phyloP scores from a whole-genome alignment of 1,140 invertebrate genomes.

The Zaprionus lachaisei region DNA sequence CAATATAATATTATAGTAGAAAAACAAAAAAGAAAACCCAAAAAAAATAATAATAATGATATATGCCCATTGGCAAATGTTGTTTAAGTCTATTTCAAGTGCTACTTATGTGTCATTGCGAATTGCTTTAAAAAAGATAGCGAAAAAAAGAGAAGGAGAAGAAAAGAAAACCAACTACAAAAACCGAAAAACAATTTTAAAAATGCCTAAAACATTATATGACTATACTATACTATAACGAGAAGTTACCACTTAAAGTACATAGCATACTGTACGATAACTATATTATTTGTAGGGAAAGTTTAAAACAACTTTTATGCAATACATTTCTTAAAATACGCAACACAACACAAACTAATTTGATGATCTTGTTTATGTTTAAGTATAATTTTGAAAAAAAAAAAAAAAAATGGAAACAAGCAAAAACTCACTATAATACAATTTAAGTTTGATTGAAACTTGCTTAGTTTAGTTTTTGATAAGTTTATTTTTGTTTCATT shows the following conservation, averaged over 20 bases:
- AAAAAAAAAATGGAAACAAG: constrained; percentile 19
- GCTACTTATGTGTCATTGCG: constrained; percentile 78
- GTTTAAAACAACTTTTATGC: constrained; percentile 65
- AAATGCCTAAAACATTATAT: constrained; percentile 13
- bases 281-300: constrained; percentile 42
- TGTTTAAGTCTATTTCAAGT: constrained; percentile 76
- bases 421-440: constrained; percentile 22
- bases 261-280: constrained; percentile 22
- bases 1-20: constrained; percentile 24
- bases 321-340: constrained; percentile 71
- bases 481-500: constrained; percentile 43
- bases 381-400: constrained; percentile 36
- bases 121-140: constrained; percentile 67
- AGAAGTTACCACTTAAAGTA: constrained; percentile 44
- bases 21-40: background rate
- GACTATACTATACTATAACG: constrained; percentile 40
- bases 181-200: constrained; percentile 8
- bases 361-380: constrained; percentile 69
- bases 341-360: constrained; percentile 56
- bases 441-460: constrained; percentile 43
- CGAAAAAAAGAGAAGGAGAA: constrained; percentile 18
- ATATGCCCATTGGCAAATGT: constrained; percentile 69
- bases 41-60: constrained; percentile 32
- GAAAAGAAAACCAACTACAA: constrained; percentile 25
- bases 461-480: constrained; percentile 48